Base-by-base conservation (phyloP, 2,888 invertebrate species). In the Mechanitis messenoides region DNA sequence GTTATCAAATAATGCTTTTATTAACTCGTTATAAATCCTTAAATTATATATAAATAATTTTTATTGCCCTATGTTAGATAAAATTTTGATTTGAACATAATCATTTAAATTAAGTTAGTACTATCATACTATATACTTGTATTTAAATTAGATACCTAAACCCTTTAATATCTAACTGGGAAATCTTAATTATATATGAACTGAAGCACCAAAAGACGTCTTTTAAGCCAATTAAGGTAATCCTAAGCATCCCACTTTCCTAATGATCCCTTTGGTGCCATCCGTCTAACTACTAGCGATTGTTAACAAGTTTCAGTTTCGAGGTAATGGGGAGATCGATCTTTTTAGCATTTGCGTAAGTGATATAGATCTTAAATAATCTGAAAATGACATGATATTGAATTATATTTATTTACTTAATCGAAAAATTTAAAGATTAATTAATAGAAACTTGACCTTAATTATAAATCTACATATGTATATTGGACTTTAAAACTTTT, bases 291-390 rank as follows among this genome's bases (percentile, higher is more conserved):
- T 66, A 60, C 57, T 60, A 63, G 66, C 64, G 69, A 72, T 70
- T 66, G 68, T 62, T 65, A 62, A 80, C 78, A 81, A 81, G 79
- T 79, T 73, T 71, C 28, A 61, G 57, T 63, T 60, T 45, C 73
- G 72, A 54, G 59, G 45, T 58, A 45, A 60, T 58, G 58, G 62
- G n/a, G 53, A 64, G 64, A 64, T 58, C 58, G 63, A 66, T 66
- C 61, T 53, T 46, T 20, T 20, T 31, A 55, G 47, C 20, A 46
- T 56, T 35, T 53, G 47, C 33, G 62, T 46, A 59, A 59, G 46
- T 54, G 59, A 62, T 62, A 62, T 55, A 33, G 42, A 59, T 20
- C 45, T 46, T 42, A 35, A 33, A 50, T 53, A 33, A 12, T n/a
- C 58, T 42, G 12, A 53, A 53, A 58, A 42, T 42, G 28, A 53